Base-by-base conservation (phyloP, 2,888 invertebrate genomes). In the Eupithecia pulchellata region DNA sequence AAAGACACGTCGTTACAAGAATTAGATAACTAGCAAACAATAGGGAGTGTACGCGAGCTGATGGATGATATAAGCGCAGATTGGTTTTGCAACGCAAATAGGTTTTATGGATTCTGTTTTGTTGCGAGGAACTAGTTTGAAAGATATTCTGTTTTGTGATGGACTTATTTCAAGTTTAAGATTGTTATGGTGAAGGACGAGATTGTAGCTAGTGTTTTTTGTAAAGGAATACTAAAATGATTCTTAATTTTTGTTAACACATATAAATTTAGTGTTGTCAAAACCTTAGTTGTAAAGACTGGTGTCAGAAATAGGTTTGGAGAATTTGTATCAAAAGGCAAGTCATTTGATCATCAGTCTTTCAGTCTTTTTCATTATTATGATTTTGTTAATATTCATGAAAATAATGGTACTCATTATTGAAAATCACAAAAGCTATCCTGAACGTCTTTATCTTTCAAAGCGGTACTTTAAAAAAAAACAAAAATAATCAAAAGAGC, bases 1-100 rank as follows among this genome's bases (percentile, higher is more conserved):
- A 76, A 73, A 75, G 80, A 82, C 82, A 81, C 79, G 77, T 83
- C 82, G 72, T 74, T 77, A 77, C 73, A 71, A 73, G 75, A 77
- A 77, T 75, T 77, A 78, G 69, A 74, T 74, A 74, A 73, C 76
- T 72, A 60, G 73, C 66, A 70, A 68, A 75, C 74, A 75, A 74
- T 75, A 68, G 69, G 66, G 20, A 47, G 62, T 30, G n/a, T 60
- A 60, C 60, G n/a, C 17, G 17, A 29, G 20, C 57, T 32, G 60
- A 60, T 62, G 25, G 62, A 64, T 47, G 32, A 57, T 60, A 60
- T 60, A 20, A 11, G 30, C 60, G 60, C 0, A 20, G 60, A 60
- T 60, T 30, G 58, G 30, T 60, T 62, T 62, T 39, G 62, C 39
- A 62, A 62, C 34, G 62, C 34, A 62, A 62, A 62, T 62, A 36